A percentile compares a stretch with the other conserved stretches of the same genome.
Evolutionary conservation across 2,113 vertebrate genomes (phyloP).

Genomic region (Felis chaus): DNA sequence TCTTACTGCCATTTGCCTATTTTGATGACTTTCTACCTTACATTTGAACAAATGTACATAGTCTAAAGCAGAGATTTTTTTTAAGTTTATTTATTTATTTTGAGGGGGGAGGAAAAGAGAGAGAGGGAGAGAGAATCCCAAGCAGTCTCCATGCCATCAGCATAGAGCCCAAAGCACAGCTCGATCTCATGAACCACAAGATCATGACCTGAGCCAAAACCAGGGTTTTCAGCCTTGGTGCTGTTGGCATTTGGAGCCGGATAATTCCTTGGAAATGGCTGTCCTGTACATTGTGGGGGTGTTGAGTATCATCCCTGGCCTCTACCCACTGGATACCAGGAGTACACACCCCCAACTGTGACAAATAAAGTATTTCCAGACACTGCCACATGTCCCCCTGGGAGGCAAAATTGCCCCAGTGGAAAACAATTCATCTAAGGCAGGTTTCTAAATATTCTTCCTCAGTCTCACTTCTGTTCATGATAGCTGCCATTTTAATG

Average conservation of each 20-base stretch:
- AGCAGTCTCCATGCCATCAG: too few relatives aligned
- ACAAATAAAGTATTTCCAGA: neutral
- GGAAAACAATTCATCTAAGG: neutral
- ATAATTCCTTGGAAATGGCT: neutral
- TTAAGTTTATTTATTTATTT: too few relatives aligned
- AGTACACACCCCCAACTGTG: neutral
- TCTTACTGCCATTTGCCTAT: neutral
- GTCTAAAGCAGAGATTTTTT: neutral
- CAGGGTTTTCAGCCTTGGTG: neutral
- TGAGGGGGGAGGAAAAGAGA: too few relatives aligned
- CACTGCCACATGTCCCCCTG: neutral
- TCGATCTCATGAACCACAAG: too few relatives aligned
- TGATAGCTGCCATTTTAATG: neutral
- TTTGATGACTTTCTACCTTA: neutral
- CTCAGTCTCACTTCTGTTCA: neutral
- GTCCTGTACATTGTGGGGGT: too few relatives aligned
- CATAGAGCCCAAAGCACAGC: too few relatives aligned
- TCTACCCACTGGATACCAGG: neutral
- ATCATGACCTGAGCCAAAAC: too few relatives aligned
- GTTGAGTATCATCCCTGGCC: too few relatives aligned
- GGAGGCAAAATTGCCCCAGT: neutral
- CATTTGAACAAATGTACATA: neutral
- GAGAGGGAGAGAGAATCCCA: too few relatives aligned
- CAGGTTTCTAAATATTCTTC: neutral
- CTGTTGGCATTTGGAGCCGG: rapidly evolving